Base-by-base conservation (phyloP, 2,113 vertebrate genomes). In the Origma solitaria region DNA sequence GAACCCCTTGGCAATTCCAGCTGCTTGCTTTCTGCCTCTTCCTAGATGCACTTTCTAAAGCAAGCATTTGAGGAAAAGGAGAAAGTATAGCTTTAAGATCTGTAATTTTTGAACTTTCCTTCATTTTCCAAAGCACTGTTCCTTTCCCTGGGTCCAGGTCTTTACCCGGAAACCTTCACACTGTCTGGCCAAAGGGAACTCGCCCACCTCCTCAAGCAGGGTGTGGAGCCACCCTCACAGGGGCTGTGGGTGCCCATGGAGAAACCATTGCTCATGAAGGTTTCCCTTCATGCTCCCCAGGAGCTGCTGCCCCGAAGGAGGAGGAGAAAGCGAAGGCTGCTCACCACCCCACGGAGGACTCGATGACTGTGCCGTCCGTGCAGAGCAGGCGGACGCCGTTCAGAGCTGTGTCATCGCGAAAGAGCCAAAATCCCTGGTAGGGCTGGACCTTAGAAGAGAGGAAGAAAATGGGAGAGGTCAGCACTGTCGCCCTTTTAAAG, bases 341-440 rank as follows among this genome's bases (percentile, higher is more conserved):
- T 92, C 60, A 82, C 78, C 22, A 3, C 1, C 86, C 78, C n/a
- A 92, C 16, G 0, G 93, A 92, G 47, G 91, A 95, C 56, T 93
- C 45, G 0, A 87, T 81, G 77, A 50, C 73, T 5, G 86, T 40
- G n/a, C 84, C 38, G 0, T 94, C 94, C 0, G 21, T 72, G 90
- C 92, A 94, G 69, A 62, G 64, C 58, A 94, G 83, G 22, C 37
- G n/a, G 28, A 95, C 8, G 5, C 89, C 57, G 0, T 94, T 94
- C 82, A 92, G 68, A 64, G 94, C 82, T 0, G 33, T 60, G 40
- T 84, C 82, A 0, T 78, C 86, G 0, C n/a, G 69, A 50, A 92
- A 61, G 31, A 95, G 28, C 94, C 94, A 95, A 16, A 92, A 83
- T 35, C 86, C 92, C 50, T 81, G 90, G 64, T 49, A 92, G 19